phyloP scores from a whole-genome alignment of 1,140 invertebrate species.

The Drosophila littoralis region DNA sequence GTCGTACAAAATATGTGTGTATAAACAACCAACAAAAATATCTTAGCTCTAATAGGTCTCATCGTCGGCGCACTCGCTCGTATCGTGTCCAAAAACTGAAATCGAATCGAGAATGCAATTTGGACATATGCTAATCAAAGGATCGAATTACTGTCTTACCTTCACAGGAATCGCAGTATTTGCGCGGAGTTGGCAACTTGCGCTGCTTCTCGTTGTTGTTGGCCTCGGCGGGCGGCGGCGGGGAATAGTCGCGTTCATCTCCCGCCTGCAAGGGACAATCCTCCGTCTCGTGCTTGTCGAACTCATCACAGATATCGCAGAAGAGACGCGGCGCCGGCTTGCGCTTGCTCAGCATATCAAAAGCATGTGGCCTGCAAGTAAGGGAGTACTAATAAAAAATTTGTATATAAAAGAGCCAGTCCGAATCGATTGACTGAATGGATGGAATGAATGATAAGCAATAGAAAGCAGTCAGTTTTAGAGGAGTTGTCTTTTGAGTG shows the following conservation, averaged over 20 bases:
- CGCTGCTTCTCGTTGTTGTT: conserved; percentile 83
- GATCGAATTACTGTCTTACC: conserved; percentile 86
- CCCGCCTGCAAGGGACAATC: conserved; percentile 95
- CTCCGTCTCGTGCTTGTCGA: conserved; percentile 98
- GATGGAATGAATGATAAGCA: no score
- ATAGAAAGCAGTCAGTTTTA: no score
- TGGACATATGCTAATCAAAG: background rate
- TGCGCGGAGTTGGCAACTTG: conserved; percentile 87
- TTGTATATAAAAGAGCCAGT: background rate
- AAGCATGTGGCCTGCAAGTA: conserved; percentile 63
- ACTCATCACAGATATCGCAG: conserved; percentile 98
- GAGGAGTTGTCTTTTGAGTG: no score
- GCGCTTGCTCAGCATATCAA: conserved; percentile 68
- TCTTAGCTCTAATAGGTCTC: conserved; percentile 89
- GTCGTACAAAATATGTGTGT: conserved; percentile 7
- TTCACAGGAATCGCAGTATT: conserved; percentile 97
- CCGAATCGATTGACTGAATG: no score
- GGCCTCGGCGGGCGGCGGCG: conserved; percentile 73
- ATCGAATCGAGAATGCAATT: conserved; percentile 41
- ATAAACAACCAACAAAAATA: conserved; percentile 33
- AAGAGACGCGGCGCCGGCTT: conserved; percentile 91
- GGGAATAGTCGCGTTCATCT: conserved; percentile 85
- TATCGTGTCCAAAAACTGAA: conserved; percentile 92
- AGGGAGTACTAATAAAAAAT: background rate
- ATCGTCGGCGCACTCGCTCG: conserved; percentile 91